Conservation (phyloP, 2,113 vertebrate species). For the Muntiacus muntjak region DNA sequence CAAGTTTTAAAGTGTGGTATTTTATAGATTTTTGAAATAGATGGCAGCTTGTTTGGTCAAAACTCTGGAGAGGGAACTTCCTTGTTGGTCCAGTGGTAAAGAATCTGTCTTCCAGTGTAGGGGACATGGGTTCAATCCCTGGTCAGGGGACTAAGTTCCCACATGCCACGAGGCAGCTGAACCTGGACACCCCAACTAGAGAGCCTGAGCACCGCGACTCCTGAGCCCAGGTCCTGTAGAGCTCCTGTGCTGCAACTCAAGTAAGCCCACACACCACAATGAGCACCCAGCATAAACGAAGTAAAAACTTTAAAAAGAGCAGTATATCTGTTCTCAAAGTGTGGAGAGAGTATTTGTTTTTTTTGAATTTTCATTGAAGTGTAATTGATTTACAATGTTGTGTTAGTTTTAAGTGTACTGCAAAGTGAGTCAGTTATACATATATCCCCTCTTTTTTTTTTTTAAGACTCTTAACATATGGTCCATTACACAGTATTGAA, state of each 20-base stretch:
- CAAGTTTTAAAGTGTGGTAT: not conserved
- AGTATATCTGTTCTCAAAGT: not conserved
- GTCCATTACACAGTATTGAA: not conserved
- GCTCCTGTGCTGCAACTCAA: not conserved
- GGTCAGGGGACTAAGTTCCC: not conserved
- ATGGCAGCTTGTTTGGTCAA: not conserved
- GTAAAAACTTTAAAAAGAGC: not conserved
- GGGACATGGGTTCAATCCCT: not conserved
- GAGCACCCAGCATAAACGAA: not conserved
- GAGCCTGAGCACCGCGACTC: not conserved
- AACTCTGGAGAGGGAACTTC: not conserved
- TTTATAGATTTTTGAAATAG: not conserved
- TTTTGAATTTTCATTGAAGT: not conserved
- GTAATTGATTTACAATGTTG: not conserved
- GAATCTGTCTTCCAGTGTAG: not conserved
- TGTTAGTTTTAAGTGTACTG: not conserved
- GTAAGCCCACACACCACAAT: accelerated
- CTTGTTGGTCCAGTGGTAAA: not conserved
- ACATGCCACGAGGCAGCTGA: not conserved
- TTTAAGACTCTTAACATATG: not conserved
- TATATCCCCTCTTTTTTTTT: not conserved
- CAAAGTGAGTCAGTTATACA: not conserved
- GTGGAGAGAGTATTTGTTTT: not conserved
- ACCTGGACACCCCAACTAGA: not conserved
- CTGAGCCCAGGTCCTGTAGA: not conserved